Conservation (phyloP, 2,113 vertebrate species). For the Labrus mixtus region DNA sequence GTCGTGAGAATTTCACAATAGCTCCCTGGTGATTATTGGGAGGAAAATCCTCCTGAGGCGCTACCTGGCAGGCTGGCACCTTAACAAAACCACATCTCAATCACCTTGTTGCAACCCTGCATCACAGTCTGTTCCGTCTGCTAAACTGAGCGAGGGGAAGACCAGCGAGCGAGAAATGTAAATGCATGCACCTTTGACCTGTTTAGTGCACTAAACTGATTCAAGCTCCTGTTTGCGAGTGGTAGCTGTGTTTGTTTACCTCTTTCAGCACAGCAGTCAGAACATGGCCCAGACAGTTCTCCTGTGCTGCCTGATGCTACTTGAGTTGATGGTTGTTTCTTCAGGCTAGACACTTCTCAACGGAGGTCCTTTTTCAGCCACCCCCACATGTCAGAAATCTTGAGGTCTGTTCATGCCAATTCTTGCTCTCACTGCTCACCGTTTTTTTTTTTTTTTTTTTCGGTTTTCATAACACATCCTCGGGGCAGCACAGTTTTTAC, state of each 20-base stretch:
- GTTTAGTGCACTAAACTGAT: conserved; percentile 44
- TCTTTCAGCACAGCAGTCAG: conserved; percentile 54
- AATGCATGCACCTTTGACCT: conserved; percentile 33
- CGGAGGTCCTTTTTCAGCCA: conserved; percentile 77
- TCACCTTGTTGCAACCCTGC: conserved; percentile 52
- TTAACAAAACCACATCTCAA: conserved; percentile 72
- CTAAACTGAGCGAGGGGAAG: not conserved
- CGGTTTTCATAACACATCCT: conserved; percentile 83
- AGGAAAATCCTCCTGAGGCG: conserved; percentile 59
- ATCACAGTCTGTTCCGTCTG: conserved; percentile 16
- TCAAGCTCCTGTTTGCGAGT: conserved; percentile 52
- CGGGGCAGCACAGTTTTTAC: conserved; percentile 67
- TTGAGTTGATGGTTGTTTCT: conserved; percentile 83
- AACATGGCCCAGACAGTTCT: conserved; percentile 65
- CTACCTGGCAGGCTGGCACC: conserved; percentile 65
- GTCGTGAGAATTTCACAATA: conserved; percentile 64
- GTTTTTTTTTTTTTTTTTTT: conserved; percentile 54
- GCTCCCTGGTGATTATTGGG: conserved; percentile 57
- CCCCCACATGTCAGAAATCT: conserved; percentile 75
- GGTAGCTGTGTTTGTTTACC: conserved; percentile 71
- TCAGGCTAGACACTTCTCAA: conserved; percentile 77
- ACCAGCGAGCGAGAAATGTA: conserved; percentile 7
- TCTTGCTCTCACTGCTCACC: conserved; percentile 81
- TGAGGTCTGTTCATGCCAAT: conserved; percentile 82
- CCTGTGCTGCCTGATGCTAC: conserved; percentile 67